phyloP scores from a whole-genome alignment of 2,797 vertebrate genomes.

The Enteromius anoplus region DNA sequence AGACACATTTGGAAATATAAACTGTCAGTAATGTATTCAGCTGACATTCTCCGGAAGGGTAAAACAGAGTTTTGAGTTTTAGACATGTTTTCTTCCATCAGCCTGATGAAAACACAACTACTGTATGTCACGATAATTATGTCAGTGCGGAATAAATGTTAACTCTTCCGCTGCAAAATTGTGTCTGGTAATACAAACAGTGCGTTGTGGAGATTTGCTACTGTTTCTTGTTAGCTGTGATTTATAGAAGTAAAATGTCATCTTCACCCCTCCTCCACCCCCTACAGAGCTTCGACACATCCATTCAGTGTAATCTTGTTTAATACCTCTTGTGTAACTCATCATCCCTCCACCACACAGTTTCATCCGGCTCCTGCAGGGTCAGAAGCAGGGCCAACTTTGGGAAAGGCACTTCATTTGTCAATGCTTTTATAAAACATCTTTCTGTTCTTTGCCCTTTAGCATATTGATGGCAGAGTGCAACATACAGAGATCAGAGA shows the following conservation, averaged over 20 bases:
- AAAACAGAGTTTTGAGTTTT: not conserved
- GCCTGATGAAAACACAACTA: slow-evolving; percentile 16
- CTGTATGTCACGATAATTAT: slow-evolving; percentile 3
- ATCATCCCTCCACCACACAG: not conserved
- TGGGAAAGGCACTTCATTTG: slow-evolving; percentile 1
- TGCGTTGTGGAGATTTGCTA: not conserved
- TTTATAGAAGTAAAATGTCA: slow-evolving; percentile 27
- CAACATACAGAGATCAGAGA: not conserved
- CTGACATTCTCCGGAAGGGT: not conserved
- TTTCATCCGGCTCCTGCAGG: not conserved
- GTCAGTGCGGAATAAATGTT: slow-evolving; percentile 4
- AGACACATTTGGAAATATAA: slow-evolving; percentile 19
- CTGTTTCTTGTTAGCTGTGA: slow-evolving; percentile 24
- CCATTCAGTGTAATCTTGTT: slow-evolving; percentile 12
- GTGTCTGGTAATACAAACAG: not conserved
- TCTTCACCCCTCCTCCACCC: not conserved
- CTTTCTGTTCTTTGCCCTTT: not conserved
- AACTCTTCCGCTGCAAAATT: slow-evolving; percentile 2
- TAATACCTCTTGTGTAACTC: slow-evolving; percentile 28
- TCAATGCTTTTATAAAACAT: not conserved
- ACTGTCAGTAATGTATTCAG: slow-evolving; percentile 26
- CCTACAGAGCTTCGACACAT: not conserved
- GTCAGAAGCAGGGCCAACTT: not conserved
- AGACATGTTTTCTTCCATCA: slow-evolving; percentile 6
- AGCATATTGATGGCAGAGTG: not conserved